Conservation (phyloP, 2,888 invertebrate genomes). For the Diaperis boleti region DNA sequence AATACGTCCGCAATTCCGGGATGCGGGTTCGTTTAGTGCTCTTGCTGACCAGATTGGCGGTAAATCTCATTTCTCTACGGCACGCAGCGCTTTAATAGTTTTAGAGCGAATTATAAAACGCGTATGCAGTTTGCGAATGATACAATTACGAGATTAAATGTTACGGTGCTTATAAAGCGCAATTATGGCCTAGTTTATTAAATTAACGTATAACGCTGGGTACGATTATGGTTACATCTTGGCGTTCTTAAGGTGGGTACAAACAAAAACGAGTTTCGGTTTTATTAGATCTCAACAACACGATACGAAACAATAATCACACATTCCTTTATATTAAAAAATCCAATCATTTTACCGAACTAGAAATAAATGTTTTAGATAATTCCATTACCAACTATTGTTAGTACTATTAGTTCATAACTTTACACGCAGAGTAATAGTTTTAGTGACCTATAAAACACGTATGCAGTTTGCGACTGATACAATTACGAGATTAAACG, state of each 20-base stretch:
- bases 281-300: no score
- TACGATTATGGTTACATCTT: conserved; percentile 46
- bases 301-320: no score
- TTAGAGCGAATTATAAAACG: conserved; percentile 41
- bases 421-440: no score
- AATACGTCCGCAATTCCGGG: conserved; percentile 42
- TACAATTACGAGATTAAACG: conserved; percentile 47
- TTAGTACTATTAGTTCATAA: no score
- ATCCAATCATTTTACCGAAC: no score
- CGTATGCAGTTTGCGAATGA: conserved; percentile 43
- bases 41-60: conserved; percentile 39
- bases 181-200: conserved; percentile 49
- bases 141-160: conserved; percentile 47
- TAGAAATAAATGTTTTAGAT: no score
- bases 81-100: conserved; percentile 30
- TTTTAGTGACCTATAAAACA: no score
- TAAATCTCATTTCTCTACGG: conserved; percentile 37
- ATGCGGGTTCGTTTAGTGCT: conserved; percentile 44
- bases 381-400: no score
- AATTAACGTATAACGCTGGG: conserved; percentile 46
- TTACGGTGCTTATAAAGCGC: conserved; percentile 44
- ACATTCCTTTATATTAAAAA: no score
- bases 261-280: no score
- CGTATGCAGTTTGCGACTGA: conserved; percentile 41
- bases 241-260: no score